Evolutionary conservation across 2,113 vertebrate species (phyloP), one percentile per base, ranked within the genome.

Genomic region (Dipodomys spectabilis): DNA sequence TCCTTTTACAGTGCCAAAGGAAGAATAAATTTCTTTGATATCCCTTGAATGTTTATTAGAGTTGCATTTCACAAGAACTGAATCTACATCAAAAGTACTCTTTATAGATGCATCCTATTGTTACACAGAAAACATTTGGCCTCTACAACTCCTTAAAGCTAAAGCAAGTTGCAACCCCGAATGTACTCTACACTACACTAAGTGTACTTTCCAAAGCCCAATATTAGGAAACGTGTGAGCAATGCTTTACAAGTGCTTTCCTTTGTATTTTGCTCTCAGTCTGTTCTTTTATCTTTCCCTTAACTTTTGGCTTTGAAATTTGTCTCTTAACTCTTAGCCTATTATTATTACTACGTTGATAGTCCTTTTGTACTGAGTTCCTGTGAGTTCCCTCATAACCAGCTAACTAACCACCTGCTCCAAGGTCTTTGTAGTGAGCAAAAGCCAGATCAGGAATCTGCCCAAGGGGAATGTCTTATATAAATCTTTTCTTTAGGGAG

Each of bases 221-320:
- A 1, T 75, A 74, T 81, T 71, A 83, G 64, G 71, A 80, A 81
- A 22, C 25, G 62, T n/a, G 19, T 35, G 57, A 85, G 10, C 35
- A 23, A 28, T 44, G 69, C 27, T n/a, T 74, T 10, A 39, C 19
- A 82, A 53, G 22, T 93, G 62, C 23, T 90, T 74, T 68, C 30
- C 19, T 49, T 90, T 91, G 53, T 80, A 23, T 93, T 91, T 85
- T 88, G 35, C 81, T 62, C 39, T 82, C 19, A 45, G 73, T 68
- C 81, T 85, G 30, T 35, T 13, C n/a, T 83, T 39, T 39, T 74
- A 19, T 62, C 72, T 89, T 74, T 68, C 1, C 2, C 27, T 18
- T 88, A 83, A 92, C 32, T 79, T 6, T 71, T 92, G 49, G 16
- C 77, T 86, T 92, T 82, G 84, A 89, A 81, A 57, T 75, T 88